These are phyloP conservation scores for Stratiolaelaps scimitus DNA, from an alignment of 1,140 invertebrate species.

Conservation along the genomic window DNA sequence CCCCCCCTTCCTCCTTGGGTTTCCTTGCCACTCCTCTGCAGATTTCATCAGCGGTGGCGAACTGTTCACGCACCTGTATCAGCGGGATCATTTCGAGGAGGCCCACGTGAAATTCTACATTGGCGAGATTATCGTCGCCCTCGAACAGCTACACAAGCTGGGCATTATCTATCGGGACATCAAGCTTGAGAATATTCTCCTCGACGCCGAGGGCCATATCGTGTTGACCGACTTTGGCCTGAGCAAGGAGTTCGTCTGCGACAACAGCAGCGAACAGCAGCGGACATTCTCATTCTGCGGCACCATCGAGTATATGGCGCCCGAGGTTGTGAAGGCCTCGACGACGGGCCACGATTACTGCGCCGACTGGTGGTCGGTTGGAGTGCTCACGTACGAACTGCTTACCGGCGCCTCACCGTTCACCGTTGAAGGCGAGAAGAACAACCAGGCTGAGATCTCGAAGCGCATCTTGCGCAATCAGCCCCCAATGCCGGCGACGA, in stretches of 20 bases:
- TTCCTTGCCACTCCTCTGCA: constrained; percentile 43
- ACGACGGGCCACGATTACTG: constrained; percentile 78
- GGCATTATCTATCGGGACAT: constrained; percentile 93
- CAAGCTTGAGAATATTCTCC: constrained; percentile 79
- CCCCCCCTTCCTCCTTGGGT: too few species aligned
- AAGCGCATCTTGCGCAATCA: constrained; percentile 70
- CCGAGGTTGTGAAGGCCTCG: constrained; percentile 71
- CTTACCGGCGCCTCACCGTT: constrained; percentile 96
- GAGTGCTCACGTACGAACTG: constrained; percentile 89
- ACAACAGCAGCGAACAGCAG: constrained; percentile 48
- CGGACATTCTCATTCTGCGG: constrained; percentile 94
- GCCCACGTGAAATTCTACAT: constrained; percentile 72
- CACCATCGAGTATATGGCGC: constrained; percentile 92
- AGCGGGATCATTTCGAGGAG: constrained; percentile 70
- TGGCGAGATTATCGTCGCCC: constrained; percentile 75
- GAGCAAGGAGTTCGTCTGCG: constrained; percentile 67
- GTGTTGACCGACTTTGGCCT: constrained; percentile 82
- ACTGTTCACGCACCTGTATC: constrained; percentile 79
- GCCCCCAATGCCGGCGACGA: constrained; percentile 64
- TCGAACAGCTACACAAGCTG: constrained; percentile 80
- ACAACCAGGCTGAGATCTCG: constrained; percentile 84
- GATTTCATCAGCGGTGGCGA: constrained; percentile 88
- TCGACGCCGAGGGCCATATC: constrained; percentile 74
- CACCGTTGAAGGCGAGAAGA: constrained; percentile 79
- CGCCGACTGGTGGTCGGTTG: constrained; percentile 95